Base-by-base conservation (phyloP, 2,113 vertebrate genomes). In the Pollachius pollachius region DNA sequence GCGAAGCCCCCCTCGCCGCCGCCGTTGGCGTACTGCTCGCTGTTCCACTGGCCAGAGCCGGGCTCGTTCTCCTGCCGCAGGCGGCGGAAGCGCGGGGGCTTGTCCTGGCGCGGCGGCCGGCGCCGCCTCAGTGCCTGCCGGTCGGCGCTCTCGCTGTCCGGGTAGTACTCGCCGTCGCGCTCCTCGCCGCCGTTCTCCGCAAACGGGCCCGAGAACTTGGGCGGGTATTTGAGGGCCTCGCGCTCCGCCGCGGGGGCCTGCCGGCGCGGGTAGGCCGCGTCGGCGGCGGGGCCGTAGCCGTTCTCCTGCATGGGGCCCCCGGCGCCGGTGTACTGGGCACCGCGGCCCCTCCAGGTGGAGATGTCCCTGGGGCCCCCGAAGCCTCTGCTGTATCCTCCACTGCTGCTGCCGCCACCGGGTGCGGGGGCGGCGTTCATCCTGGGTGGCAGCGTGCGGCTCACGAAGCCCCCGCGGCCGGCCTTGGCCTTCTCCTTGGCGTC, bases 51-150 rank as follows among this genome's bases (percentile, higher is more conserved):
- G 21, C 95, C 92, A 1, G 85, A 77, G 0, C 94, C 87, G 0
- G 91, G 87, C 11, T 98, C 95, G 0, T 92, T 91, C 63, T 98
- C 96, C 75, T 98, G 97, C 16, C 90, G 92, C 9, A 99, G 92
- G 63, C 97, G 95, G 15, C 97, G 88, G 88, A 99, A 99, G 0
- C 97, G 89, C 0, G 97, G 97, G 0, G 97, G 97, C 17, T 99
- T 99, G 89, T 99, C 97, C 70, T 99, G 97, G 54, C 97, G 96
- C 0, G 96, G 97, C 0, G 97, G 96, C 0, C 97, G 94, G 0
- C 97, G 84, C 30, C 97, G 90, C 62, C 97, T 88, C 80, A 97
- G 90, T 0, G 94, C 94, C 63, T 96, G 92, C 71, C 95, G 94
- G 79, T 98, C 97, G 0, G 92, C 94, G 75, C 92, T 95, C 52